A percentile compares a stretch with the other conserved stretches of the same genome.
phyloP scores from a whole-genome alignment of 2,888 invertebrate genomes.

The Ormia ochracea region DNA sequence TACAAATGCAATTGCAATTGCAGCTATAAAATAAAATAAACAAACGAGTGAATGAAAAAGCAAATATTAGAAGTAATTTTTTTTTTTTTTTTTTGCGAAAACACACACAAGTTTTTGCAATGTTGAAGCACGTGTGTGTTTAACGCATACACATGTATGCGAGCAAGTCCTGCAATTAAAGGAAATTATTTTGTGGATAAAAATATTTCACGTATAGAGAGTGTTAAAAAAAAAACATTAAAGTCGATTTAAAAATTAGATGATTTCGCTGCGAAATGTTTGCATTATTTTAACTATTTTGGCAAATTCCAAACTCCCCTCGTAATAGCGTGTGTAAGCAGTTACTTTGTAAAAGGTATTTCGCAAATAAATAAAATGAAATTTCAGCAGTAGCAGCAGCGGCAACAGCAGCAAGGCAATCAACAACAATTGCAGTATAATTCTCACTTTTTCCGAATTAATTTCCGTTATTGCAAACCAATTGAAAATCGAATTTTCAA shows the following conservation, averaged over 20 bases:
- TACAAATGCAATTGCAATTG: no score
- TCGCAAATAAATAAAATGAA: slow-evolving; percentile 20
- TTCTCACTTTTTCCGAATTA: slow-evolving; percentile 71
- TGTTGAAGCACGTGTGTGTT: not conserved
- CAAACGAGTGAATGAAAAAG: slow-evolving; percentile 25
- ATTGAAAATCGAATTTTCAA: slow-evolving; percentile 76
- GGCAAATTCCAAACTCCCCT: not conserved
- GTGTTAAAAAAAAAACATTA: no score
- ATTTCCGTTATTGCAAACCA: slow-evolving; percentile 75
- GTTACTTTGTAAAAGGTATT: slow-evolving; percentile 33
- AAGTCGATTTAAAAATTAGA: not conserved
- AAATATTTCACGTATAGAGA: no score
- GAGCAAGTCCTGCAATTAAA: no score
- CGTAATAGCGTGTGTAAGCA: slow-evolving; percentile 11
- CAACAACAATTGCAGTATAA: slow-evolving; percentile 62
- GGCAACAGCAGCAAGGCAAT: no score
- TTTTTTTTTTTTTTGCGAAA: not conserved
- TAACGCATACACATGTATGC: not conserved
- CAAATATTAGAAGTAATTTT: slow-evolving; percentile 49
- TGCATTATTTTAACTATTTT: not conserved
- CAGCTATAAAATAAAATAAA: slow-evolving; percentile 5
- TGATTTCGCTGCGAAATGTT: not conserved
- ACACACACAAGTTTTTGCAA: not conserved
- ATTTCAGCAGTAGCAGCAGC: slow-evolving; percentile 63
- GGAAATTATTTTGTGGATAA: no score